Conservation (phyloP, 2,888 invertebrate genomes). For the Scelioninae gen. 1 region DNA sequence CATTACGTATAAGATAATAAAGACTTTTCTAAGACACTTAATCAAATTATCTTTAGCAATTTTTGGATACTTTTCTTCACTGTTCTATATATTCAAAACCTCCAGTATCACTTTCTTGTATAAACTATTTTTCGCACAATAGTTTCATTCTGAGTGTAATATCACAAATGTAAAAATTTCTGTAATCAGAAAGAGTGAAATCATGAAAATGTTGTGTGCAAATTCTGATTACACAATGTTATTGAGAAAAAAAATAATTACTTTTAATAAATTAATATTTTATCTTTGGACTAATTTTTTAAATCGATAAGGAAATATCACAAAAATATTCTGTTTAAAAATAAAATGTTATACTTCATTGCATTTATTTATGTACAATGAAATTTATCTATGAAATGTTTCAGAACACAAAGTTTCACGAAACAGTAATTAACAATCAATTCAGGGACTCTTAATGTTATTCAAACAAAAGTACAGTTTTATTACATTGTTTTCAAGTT, state of each 20-base stretch:
- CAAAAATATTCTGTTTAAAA: too few relatives aligned
- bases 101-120: neutral
- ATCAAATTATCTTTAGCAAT: neutral
- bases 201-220: slow-evolving; percentile 41
- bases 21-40: too few relatives aligned
- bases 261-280: neutral
- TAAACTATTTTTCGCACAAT: slow-evolving; percentile 1
- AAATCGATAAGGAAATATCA: too few relatives aligned
- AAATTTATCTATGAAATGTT: too few relatives aligned
- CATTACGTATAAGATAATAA: too few relatives aligned
- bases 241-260: neutral
- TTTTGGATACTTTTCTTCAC: neutral
- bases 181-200: slow-evolving; percentile 33
- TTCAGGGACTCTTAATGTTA: neutral
- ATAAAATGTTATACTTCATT: too few relatives aligned
- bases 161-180: slow-evolving; percentile 6
- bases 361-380: too few relatives aligned
- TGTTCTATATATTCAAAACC: neutral
- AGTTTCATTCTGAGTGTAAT: slow-evolving; percentile 19
- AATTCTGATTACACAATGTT: slow-evolving; percentile 17
- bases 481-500: slow-evolving; percentile 32
- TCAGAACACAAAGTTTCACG: too few relatives aligned
- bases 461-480: neutral
- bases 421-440: neutral
- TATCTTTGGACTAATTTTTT: too few relatives aligned